These are phyloP conservation scores for Collichthys lucidus DNA, from an alignment of 2,113 vertebrate species.

Conservation along the genomic window DNA sequence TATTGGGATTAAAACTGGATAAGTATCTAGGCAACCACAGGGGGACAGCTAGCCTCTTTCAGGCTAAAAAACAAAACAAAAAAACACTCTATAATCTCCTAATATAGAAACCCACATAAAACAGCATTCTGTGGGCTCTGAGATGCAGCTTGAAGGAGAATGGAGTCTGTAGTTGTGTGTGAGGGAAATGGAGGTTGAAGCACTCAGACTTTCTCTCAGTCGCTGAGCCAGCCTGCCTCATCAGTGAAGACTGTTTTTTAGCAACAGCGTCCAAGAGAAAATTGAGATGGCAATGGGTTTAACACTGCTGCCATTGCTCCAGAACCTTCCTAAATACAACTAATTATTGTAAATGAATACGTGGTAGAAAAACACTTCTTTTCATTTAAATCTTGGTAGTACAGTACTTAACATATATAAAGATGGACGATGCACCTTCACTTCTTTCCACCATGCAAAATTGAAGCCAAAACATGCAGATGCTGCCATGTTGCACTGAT, in stretches of 20 bases:
- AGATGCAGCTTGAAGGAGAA: slow-evolving; percentile 12
- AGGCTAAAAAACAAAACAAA: background rate
- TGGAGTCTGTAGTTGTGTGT: background rate
- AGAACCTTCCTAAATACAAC: no score
- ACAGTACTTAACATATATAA: no score
- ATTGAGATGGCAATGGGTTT: no score
- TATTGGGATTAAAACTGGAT: background rate
- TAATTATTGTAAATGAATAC: no score
- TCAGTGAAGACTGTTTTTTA: background rate
- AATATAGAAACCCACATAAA: slow-evolving; percentile 1
- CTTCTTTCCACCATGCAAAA: no score
- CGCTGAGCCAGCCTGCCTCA: background rate
- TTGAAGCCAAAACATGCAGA: no score
- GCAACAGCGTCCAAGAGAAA: background rate
- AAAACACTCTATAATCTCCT: background rate
- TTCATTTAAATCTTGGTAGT: no score
- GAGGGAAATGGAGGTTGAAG: background rate
- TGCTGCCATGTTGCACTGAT: no score
- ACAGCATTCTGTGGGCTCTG: slow-evolving; percentile 4
- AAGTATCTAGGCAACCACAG: background rate
- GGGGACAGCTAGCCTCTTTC: background rate
- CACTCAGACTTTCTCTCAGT: no score
- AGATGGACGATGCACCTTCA: no score
- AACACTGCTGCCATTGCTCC: no score
- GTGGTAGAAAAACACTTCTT: no score